Evolutionary conservation across 2,113 vertebrate genomes (phyloP), one percentile per base, ranked within the genome.

Genomic region (Phyllostomus discolor): DNA sequence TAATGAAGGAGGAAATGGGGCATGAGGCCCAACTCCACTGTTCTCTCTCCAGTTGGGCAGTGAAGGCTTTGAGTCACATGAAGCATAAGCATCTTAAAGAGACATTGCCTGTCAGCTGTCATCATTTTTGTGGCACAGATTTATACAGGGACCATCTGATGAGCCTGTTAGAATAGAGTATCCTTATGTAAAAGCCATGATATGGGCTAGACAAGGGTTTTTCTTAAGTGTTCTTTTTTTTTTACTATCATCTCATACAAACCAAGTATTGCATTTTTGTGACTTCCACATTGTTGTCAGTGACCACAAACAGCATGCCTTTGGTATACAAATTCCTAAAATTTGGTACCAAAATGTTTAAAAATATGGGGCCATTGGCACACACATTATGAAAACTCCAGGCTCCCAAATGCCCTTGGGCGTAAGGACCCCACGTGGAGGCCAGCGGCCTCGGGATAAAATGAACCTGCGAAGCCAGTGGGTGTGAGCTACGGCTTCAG

Each of bases 51-150:
- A 70, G 38, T 10, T n/a, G 50, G 88, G 88, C 48, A 5, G 57
- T 59, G 41, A 84, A 94, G 31, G 0, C 2, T 84, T 86, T 69
- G 38, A 54, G 28, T 90, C 75, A 38, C 43, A 78, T 12, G 94
- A 75, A 69, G 48, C 80, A 86, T 38, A 48, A 75, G 33, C 8
- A n/a, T 76, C 81, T 83, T 19, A 90, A 93, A 91, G 89, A 96
- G n/a, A 89, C 88, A 91, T 83, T 97, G 95, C 91, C 95, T 94
- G 94, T 85, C 88, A 97, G 80, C 38, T 5, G 92, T 3, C 31
- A 72, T 85, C 94, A 54, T 90, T 73, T 95, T 22, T 87, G 9
- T 88, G 90, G 87, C 95, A 91, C 38, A 8, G 66, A 95, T 95
- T 96, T 95, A 43, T 69, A 54, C 50, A 86, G 94, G 52, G 52